Evolutionary conservation across 2,888 invertebrate species (phyloP).

Genomic region (Uropetala carovei): DNA sequence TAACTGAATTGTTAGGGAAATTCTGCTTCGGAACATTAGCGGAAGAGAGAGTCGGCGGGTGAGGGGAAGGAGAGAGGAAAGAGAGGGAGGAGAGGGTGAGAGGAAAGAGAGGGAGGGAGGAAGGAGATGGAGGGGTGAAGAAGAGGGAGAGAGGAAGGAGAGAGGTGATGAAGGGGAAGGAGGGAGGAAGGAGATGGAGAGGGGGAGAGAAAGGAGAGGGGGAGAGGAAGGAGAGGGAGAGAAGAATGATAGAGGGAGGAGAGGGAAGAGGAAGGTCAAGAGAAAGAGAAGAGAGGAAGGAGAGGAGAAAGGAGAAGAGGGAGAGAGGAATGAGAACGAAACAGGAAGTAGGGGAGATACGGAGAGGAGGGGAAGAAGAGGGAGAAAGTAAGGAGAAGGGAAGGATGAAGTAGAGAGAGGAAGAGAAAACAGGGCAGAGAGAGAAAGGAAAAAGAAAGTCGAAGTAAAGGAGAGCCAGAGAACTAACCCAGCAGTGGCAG

Average conservation of each 20-base stretch:
- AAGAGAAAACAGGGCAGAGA: not conserved
- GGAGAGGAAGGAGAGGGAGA: not conserved
- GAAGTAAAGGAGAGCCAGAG: not conserved
- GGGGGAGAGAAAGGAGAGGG: not conserved
- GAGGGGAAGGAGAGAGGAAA: not conserved
- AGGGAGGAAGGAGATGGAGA: not conserved
- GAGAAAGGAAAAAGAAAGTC: not conserved
- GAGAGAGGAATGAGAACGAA: not conserved
- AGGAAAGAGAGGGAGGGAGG: not conserved
- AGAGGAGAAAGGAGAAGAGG: constrained; percentile 62
- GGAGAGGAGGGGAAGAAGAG: not conserved
- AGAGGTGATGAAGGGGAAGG: not conserved
- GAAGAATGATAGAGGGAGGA: not conserved
- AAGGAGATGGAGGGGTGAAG: not conserved
- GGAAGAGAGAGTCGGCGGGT: not conserved
- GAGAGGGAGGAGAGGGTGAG: not conserved
- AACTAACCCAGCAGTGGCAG: too few species aligned
- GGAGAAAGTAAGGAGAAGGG: not conserved
- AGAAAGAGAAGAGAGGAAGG: not conserved
- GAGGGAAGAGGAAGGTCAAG: not conserved
- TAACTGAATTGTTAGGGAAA: not conserved
- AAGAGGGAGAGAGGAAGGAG: not conserved
- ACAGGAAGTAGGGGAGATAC: not conserved
- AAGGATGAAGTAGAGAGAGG: too few species aligned
- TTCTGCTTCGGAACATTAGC: not conserved